Percentiles rank a stretch among this genome's conserved stretches.
Evolutionary conservation across 2,888 invertebrate genomes (phyloP).

Genomic region (Tolmerus cingulatus): DNA sequence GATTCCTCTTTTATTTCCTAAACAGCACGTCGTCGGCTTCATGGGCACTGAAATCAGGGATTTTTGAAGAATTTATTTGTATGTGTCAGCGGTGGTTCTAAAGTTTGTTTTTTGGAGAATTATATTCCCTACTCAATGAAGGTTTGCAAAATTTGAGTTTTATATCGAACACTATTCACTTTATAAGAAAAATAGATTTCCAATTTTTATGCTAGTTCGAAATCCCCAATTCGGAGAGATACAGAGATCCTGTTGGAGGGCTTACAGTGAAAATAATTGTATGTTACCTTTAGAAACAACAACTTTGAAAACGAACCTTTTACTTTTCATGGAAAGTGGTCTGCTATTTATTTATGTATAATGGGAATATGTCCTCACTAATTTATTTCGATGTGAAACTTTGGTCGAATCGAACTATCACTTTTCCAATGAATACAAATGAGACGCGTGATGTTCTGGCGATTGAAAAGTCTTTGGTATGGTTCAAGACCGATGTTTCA

Average conservation of each 20-base stretch:
- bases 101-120: too few species aligned
- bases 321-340: background rate
- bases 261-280: too few species aligned
- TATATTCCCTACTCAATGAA: too few species aligned
- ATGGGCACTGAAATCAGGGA: background rate
- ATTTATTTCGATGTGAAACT: background rate
- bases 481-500: background rate
- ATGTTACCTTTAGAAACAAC: background rate
- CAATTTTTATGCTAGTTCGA: too few species aligned
- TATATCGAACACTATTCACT: too few species aligned
- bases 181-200: too few species aligned
- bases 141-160: too few species aligned
- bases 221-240: too few species aligned
- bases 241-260: too few species aligned
- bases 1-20: background rate
- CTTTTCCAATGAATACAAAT: background rate
- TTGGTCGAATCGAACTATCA: background rate
- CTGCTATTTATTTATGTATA: background rate
- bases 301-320: background rate
- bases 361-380: background rate
- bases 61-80: background rate
- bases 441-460: background rate
- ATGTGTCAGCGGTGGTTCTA: background rate
- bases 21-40: background rate
- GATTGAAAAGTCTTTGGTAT: background rate